phyloP scores from a whole-genome alignment of 2,888 invertebrate species.

The Villa cingulata region DNA sequence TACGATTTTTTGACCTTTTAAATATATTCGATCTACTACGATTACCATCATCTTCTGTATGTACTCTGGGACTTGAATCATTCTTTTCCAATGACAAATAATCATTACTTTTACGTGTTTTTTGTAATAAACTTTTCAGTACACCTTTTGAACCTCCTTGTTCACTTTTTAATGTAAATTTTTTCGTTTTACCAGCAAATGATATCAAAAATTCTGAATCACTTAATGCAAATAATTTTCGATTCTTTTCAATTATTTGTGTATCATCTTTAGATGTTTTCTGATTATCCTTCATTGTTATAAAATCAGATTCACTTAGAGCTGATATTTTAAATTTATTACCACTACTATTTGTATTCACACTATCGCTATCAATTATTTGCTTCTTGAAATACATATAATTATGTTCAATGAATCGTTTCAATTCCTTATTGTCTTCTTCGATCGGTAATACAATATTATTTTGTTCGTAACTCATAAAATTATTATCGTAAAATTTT shows the following conservation, averaged over 20 bases:
- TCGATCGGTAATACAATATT: constrained; percentile 27
- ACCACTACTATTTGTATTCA: constrained; percentile 7
- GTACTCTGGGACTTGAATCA: constrained; percentile 3
- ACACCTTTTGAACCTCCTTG: constrained; percentile 23
- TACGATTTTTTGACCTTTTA: constrained; percentile 29
- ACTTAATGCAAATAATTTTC: constrained; percentile 26
- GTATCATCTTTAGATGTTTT: not conserved
- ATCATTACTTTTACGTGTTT: constrained; percentile 32
- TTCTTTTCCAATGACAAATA: constrained; percentile 31
- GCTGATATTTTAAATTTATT: constrained; percentile 22
- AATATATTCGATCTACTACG: constrained; percentile 20
- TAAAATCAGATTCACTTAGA: constrained; percentile 33
- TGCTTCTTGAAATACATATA: constrained; percentile 33
- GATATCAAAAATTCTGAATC: constrained; percentile 33
- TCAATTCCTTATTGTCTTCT: constrained; percentile 35
- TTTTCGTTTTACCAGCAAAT: constrained; percentile 19
- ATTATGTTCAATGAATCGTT: constrained; percentile 35
- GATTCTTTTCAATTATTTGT: constrained; percentile 9
- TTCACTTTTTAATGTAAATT: constrained; percentile 21
- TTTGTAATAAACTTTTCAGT: constrained; percentile 28
- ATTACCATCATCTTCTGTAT: constrained; percentile 2
- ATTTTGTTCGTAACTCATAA: not conserved
- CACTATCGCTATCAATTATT: constrained; percentile 14
- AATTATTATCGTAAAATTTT: not conserved
- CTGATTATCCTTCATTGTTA: constrained; percentile 23